Base-by-base conservation (phyloP, 2,888 invertebrate species). In the Athalia rosae region DNA sequence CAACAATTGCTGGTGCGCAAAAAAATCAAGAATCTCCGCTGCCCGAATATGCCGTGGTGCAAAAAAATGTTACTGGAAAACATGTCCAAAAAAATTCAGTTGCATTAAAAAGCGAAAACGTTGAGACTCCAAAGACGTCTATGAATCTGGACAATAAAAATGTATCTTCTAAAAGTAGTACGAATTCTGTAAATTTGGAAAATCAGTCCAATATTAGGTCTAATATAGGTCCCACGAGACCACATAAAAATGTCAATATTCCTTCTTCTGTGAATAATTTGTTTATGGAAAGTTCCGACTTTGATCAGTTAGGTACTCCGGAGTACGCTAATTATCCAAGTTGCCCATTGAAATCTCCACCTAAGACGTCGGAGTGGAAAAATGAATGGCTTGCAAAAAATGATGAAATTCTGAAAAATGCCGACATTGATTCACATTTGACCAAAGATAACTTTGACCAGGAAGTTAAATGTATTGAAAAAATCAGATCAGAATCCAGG, bases 311-410 rank as follows among this genome's bases (percentile, higher is more conserved):
- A 7, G 85, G 86, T 5, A 78, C 84, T 11, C 84, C 85, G 2
- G 87, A 86, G 48, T 84, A 83, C 76, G 80, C 82, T 6, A 84
- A 82, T 79, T 82, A 82, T 76, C 84, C 84, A 41, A 73, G 85
- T 3, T 87, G 85, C 15, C 83, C 84, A 1, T 77, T 82, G 59
- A 84, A 84, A 50, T 87, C 87, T 1, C 86, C 86, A 13, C 85
- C 88, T 0, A 89, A 89, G 79, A 89, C 88, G 5, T 89, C 88
- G 0, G 88, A 89, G 76, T 88, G 88, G 87, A 86, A 85, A 48
- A 89, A 87, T 77, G 88, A 88, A 69, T 89, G 87, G 88, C 80
- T 88, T n/a, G 88, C 87, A 0, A 88, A 88, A 47, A 89, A 88
- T 66, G 88, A 89, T 4, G 88, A 89, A 77, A 85, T 88, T 56